phyloP scores from a whole-genome alignment of 2,888 invertebrate species.

The Exocentrus adspersus region DNA sequence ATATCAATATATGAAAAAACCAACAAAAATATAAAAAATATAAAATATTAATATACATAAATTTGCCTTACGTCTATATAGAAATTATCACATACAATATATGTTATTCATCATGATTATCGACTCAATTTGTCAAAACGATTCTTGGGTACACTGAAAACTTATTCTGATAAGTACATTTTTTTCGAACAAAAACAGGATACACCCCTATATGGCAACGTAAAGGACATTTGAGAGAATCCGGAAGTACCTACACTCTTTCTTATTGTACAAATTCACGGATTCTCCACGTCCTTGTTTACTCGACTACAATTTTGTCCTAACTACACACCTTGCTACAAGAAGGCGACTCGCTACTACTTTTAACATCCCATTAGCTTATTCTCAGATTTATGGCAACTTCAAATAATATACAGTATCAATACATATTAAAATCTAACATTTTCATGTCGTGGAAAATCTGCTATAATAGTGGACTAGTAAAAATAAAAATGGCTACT shows the following conservation, averaged over 20 bases:
- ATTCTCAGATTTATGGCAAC: conserved; percentile 13
- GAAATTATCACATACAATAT: conserved; percentile 50
- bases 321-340: not conserved
- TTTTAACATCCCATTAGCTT: no score
- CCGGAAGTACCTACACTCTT: not conserved
- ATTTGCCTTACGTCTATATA: conserved; percentile 45
- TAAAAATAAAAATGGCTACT: not conserved
- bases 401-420: conserved; percentile 12
- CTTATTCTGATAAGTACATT: conserved; percentile 35
- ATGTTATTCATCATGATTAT: conserved; percentile 40
- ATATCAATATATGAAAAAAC: conserved; percentile 41
- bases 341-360: not conserved
- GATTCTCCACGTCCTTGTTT: not conserved
- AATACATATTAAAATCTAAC: no score
- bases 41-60: conserved; percentile 44
- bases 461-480: not conserved
- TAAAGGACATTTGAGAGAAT: not conserved
- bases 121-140: conserved; percentile 28
- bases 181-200: conserved; percentile 25
- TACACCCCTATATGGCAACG: conserved; percentile 8
- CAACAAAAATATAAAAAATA: conserved; percentile 44
- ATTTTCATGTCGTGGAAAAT: not conserved
- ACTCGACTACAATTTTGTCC: not conserved
- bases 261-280: not conserved
- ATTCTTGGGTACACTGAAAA: conserved; percentile 18